Evolutionary conservation across 1,140 invertebrate species (phyloP), one percentile per base, ranked within the genome.

Genomic region (Brachionus calyciflorus): DNA sequence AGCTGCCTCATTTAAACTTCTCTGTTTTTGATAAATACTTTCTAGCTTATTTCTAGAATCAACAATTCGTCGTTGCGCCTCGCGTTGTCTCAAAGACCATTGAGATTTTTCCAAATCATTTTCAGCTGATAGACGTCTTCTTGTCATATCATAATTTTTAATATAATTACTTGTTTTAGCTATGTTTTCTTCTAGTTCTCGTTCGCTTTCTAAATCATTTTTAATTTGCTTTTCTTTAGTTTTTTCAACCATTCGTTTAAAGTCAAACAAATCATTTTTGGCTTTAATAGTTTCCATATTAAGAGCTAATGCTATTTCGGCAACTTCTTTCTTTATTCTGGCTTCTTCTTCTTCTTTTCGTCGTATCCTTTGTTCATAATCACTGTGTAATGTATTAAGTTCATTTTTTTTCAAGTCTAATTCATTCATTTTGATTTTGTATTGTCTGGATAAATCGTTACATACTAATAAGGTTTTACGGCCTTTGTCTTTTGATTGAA

Each of bases 221-320:
- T 81, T 76, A 5, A 81, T 81, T 53, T 78, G 77, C 6, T 78
- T 46, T 48, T 78, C 12, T 73, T 68, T 19, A 44, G 77, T 44
- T 79, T 77, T 63, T 78, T 80, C 63, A 77, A 79, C 46, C 60
- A 78, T 53, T 81, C 76, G 53, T 33, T 46, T 49, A 46, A 77
- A 75, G 19, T 81, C 80, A 24, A 78, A 76, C 28, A 78, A 75
- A 21, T 80, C 77, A 37, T 79, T 77, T 73, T 81, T 79, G 10
- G 80, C 81, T 78, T 83, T 83, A 75, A 81, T 80, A 9, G 82
- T 76, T 70, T 83, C 82, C 81, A 83, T 82, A 75, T 83, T 83
- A 7, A 83, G 78, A 9, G 79, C 78, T 48, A 83, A 80, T 40
- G 82, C 81, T n/a, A 83, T 69, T 33, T 83, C 82, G 21, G 82